Percentiles rank a stretch among this genome's conserved stretches.
Conservation (phyloP, 2,797 vertebrate species). For the Bradypodion pumilum region DNA sequence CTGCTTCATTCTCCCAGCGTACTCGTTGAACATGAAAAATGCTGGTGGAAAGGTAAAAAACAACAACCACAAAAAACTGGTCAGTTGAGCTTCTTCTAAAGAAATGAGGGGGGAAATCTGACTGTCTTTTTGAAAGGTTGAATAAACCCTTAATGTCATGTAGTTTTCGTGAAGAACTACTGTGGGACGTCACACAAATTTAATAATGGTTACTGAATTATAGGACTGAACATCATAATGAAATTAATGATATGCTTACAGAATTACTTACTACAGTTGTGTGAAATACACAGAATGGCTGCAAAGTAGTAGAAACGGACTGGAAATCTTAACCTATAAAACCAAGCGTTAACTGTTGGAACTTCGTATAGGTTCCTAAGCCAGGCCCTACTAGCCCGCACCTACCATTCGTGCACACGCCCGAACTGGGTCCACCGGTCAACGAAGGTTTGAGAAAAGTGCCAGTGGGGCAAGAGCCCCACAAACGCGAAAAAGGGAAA, state of each 20-base stretch:
- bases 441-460: too few species aligned
- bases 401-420: too few species aligned
- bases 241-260: conserved; percentile 17
- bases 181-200: neutral
- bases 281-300: neutral
- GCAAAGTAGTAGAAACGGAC: neutral
- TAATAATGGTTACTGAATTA: conserved; percentile 11
- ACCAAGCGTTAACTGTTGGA: too few species aligned
- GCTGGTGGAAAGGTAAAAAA: neutral
- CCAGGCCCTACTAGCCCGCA: too few species aligned
- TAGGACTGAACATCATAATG: neutral
- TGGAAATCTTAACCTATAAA: too few species aligned
- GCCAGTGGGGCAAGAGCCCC: too few species aligned
- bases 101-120: neutral
- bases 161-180: neutral
- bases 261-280: conserved; percentile 13
- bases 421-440: too few species aligned
- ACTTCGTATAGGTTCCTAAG: too few species aligned
- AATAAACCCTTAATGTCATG: neutral
- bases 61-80: neutral
- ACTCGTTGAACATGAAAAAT: neutral
- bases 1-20: too few species aligned
- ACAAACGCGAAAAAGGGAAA: too few species aligned
- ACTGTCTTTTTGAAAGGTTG: neutral
- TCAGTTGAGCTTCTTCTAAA: neutral